phyloP scores from a whole-genome alignment of 2,888 invertebrate species.

The Thymelicus acteon region DNA sequence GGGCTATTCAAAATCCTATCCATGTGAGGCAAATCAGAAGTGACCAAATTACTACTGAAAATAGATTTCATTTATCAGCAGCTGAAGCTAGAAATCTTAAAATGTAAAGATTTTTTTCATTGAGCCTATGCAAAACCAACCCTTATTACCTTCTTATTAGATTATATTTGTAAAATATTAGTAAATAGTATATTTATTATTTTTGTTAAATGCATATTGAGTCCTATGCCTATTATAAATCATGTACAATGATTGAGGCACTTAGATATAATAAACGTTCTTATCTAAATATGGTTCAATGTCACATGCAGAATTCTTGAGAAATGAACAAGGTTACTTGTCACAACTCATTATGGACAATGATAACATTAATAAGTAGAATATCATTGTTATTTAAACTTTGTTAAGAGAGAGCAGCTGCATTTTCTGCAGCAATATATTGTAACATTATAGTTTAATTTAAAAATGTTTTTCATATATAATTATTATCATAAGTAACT shows the following conservation, averaged over 20 bases:
- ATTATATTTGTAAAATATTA: too few species aligned
- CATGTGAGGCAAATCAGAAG: too few species aligned
- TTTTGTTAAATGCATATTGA: conserved; percentile 2
- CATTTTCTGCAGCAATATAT: background rate
- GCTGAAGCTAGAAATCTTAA: too few species aligned
- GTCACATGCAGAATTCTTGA: conserved; percentile 54
- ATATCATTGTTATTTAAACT: conserved; percentile 11
- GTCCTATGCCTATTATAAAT: conserved; percentile 11
- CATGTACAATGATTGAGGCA: conserved; percentile 33
- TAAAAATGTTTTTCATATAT: too few species aligned
- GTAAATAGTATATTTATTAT: background rate
- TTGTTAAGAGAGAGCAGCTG: background rate
- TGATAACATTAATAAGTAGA: conserved; percentile 38
- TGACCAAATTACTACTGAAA: too few species aligned
- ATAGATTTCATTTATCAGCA: too few species aligned
- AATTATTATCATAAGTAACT: too few species aligned
- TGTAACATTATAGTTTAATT: background rate
- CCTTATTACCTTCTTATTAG: too few species aligned
- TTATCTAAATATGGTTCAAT: conserved; percentile 51
- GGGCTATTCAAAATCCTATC: too few species aligned
- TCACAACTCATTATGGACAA: conserved; percentile 43
- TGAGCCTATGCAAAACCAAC: too few species aligned
- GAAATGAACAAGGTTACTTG: conserved; percentile 50
- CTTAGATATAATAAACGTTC: conserved; percentile 27
- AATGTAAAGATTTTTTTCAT: too few species aligned